Evolutionary conservation across 2,888 invertebrate species (phyloP).

Genomic region (Troides aeacus): DNA sequence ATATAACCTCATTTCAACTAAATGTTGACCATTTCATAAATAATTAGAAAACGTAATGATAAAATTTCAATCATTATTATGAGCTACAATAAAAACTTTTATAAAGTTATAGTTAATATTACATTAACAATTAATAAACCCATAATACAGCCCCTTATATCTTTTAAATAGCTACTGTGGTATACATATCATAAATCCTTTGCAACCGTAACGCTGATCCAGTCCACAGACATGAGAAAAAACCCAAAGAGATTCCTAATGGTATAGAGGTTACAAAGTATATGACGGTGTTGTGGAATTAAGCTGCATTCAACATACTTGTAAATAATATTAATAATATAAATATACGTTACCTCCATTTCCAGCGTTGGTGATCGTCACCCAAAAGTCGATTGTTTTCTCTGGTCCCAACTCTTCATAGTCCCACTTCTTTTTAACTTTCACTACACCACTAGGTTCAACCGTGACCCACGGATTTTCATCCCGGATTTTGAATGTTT

Average conservation of each 20-base stretch:
- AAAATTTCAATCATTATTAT: no score
- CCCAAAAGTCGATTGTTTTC: constrained; percentile 98
- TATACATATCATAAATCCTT: no score
- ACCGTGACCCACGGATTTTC: constrained; percentile 97
- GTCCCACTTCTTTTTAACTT: constrained; percentile 98
- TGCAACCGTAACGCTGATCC: no score
- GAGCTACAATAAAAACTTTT: no score
- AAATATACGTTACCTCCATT: constrained; percentile 85
- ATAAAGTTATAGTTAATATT: no score
- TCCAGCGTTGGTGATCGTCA: constrained; percentile 94
- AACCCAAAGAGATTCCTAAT: neutral
- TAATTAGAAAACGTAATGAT: no score
- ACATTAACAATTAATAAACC: no score
- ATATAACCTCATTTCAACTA: no score
- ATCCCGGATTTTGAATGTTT: constrained; percentile 95
- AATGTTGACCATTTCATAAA: no score
- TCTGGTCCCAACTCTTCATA: constrained; percentile 96
- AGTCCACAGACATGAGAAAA: neutral
- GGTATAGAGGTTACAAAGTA: neutral
- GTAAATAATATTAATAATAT: neutral
- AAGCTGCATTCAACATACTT: constrained; percentile 35
- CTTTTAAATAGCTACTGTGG: no score
- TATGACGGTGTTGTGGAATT: neutral
- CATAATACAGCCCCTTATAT: no score
- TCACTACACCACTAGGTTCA: constrained; percentile 93